A percentile compares a stretch with the other conserved stretches of the same genome.
Conservation (phyloP, 2,113 vertebrate genomes). For the Microtus montanus region DNA sequence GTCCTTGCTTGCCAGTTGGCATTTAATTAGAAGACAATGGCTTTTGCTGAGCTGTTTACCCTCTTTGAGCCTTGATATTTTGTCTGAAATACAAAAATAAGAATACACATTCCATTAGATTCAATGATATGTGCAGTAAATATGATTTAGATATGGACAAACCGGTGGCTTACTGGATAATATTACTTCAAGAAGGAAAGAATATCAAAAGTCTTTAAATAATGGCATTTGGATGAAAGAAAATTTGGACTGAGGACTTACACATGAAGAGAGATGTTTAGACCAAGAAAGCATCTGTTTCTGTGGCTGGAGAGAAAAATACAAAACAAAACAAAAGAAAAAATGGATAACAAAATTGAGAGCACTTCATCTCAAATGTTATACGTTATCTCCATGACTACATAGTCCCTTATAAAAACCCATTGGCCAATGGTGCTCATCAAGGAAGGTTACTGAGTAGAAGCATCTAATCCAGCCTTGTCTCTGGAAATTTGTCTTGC, state of each 20-base stretch:
- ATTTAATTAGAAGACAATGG: neutral
- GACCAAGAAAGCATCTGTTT: neutral
- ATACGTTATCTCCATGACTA: neutral
- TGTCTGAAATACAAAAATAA: constrained; percentile 25
- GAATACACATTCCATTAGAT: neutral
- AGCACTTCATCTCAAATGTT: neutral
- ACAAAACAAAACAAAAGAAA: neutral
- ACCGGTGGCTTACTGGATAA: neutral
- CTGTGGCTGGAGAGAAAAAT: neutral
- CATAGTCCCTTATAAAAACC: neutral
- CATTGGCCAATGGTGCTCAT: neutral
- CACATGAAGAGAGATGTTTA: neutral
- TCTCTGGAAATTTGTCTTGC: constrained; percentile 23
- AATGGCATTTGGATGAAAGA: neutral
- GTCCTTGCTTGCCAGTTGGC: neutral
- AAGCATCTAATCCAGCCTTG: neutral
- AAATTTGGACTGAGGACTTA: neutral
- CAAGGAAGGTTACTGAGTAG: neutral
- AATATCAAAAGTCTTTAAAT: neutral
- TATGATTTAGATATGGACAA: neutral
- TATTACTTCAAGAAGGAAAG: constrained; percentile 8
- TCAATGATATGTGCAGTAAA: neutral
- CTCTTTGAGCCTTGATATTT: neutral
- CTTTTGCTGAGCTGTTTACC: neutral
- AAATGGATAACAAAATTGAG: neutral